Conservation (phyloP, 1,140 invertebrate species). For the Halictus rubicundus region DNA sequence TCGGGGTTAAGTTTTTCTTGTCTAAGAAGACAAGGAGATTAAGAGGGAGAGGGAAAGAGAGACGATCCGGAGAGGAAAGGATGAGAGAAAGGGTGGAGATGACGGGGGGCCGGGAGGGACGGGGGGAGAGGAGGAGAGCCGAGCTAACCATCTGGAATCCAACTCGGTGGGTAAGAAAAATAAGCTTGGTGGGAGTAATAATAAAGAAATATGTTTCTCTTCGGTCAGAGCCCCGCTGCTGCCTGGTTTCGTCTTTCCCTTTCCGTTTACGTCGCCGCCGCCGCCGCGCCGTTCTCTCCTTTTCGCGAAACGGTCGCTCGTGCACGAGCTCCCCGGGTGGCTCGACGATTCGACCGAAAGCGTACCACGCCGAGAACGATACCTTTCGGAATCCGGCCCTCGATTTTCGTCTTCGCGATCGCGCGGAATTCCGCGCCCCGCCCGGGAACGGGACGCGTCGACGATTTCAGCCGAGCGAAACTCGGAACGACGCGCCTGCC, state of each 20-base stretch:
- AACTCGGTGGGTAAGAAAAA: conserved; percentile 79
- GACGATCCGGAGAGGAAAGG: background rate
- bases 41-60: conserved; percentile 1
- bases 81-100: background rate
- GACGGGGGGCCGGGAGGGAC: background rate
- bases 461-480: conserved; percentile 23
- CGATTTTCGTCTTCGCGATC: background rate
- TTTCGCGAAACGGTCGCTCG: conserved; percentile 37
- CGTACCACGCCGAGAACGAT: conserved; percentile 53
- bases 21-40: conserved; percentile 34
- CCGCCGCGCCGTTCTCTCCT: conserved; percentile 15
- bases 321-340: background rate
- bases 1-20: conserved; percentile 60
- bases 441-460: background rate
- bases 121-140: conserved; percentile 40
- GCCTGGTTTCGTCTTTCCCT: conserved; percentile 13
- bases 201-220: conserved; percentile 81
- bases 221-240: conserved; percentile 52
- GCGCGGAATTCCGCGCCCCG: conserved; percentile 38
- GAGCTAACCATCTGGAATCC: conserved; percentile 76
- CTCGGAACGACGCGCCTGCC: conserved; percentile 2
- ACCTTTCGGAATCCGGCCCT: conserved; percentile 61
- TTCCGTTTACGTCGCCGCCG: conserved; percentile 14
- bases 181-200: conserved; percentile 80
- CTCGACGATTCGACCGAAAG: background rate